These are phyloP conservation scores for Drosophila phalerata DNA, from an alignment of 2,888 invertebrate species.

Conservation along the genomic window DNA sequence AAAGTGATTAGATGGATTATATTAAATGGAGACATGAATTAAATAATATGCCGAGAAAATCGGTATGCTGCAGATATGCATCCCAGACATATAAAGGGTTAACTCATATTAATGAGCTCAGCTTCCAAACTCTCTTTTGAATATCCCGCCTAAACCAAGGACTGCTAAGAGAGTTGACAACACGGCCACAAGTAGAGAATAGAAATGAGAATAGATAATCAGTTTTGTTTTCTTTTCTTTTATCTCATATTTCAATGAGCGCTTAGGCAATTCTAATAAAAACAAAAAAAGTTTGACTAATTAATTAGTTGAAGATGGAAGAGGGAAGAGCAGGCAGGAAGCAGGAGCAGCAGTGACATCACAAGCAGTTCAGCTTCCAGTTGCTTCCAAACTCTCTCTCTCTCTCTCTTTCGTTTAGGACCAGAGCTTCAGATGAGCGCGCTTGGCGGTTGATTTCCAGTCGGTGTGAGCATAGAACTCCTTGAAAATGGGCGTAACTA, in stretches of 20 bases:
- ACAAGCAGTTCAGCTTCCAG: not conserved
- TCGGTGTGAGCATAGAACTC: slow-evolving; percentile 91
- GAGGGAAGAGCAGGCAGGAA: no score
- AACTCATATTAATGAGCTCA: no score
- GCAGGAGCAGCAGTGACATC: not conserved
- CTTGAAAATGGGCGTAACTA: slow-evolving; percentile 88
- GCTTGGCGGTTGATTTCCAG: slow-evolving; percentile 86
- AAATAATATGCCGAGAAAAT: no score
- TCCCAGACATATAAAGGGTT: no score
- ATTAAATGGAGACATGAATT: no score
- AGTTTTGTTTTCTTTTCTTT: slow-evolving; percentile 20
- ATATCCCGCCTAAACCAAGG: not conserved
- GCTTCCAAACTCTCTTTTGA: no score
- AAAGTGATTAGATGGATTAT: no score
- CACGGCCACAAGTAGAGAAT: not conserved
- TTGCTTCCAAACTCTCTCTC: slow-evolving; percentile 1
- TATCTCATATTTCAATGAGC: slow-evolving; percentile 33
- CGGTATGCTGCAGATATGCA: no score
- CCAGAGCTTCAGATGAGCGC: slow-evolving; percentile 87
- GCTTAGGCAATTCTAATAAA: slow-evolving; percentile 60
- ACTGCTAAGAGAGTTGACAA: not conserved
- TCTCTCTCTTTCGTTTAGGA: slow-evolving; percentile 84
- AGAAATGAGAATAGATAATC: not conserved
- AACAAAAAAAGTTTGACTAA: slow-evolving; percentile 65
- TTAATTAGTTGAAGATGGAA: slow-evolving; percentile 20